phyloP scores from a whole-genome alignment of 2,888 invertebrate genomes.

The Zelleria hepariella region DNA sequence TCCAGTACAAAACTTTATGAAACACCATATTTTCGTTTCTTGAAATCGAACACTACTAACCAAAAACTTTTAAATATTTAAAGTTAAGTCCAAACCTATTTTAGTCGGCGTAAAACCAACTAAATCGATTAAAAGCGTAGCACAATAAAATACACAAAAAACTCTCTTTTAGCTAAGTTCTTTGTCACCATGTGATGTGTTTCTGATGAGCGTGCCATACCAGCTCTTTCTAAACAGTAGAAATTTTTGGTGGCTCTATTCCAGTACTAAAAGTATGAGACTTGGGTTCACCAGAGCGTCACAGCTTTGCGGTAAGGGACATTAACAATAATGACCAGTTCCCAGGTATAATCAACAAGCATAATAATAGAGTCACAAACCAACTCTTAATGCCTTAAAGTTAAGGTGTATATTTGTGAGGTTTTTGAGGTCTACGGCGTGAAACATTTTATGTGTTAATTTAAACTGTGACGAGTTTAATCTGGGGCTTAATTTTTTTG shows the following conservation, averaged over 20 bases:
- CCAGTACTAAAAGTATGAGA: not conserved
- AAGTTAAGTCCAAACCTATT: too few relatives aligned
- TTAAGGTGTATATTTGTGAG: not conserved
- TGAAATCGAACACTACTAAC: too few relatives aligned
- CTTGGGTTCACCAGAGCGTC: not conserved
- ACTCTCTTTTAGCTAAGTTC: slow-evolving; percentile 10
- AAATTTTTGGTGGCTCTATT: not conserved
- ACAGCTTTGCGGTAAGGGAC: not conserved
- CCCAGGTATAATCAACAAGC: not conserved
- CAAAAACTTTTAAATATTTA: too few relatives aligned
- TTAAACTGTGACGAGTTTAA: not conserved
- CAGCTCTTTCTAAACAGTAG: slow-evolving; percentile 34
- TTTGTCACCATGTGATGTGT: slow-evolving; percentile 63
- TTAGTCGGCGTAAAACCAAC: slow-evolving; percentile 9
- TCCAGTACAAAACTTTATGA: too few relatives aligned
- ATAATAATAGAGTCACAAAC: not conserved
- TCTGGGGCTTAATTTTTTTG: not conserved
- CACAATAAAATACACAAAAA: slow-evolving; percentile 17
- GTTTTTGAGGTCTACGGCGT: not conserved
- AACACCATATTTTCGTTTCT: not conserved
- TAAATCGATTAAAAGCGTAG: slow-evolving; percentile 57
- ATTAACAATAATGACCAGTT: not conserved
- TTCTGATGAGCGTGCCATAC: slow-evolving; percentile 71
- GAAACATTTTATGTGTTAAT: not conserved
- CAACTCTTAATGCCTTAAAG: not conserved